Base-by-base conservation (phyloP, 2,888 invertebrate genomes). In the Portevinia maculata region DNA sequence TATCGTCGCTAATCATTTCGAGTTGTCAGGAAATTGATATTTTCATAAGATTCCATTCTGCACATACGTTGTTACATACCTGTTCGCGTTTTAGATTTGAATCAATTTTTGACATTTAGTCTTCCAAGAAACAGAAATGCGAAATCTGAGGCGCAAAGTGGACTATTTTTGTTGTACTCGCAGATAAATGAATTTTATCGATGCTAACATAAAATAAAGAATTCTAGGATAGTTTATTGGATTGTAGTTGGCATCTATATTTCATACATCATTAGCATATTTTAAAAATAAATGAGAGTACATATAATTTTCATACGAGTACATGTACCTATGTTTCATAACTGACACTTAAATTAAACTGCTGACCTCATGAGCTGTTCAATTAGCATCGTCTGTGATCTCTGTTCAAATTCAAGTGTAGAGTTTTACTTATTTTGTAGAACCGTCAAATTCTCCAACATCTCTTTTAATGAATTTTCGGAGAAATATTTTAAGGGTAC, bases 361-460 rank as follows among this genome's bases (percentile, higher is more conserved):
- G 9, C 57, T 65, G 78, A 78, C 64, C 78, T 30, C 37, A 57
- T 65, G 57, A 65, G 64, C 57, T 71, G 8, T 39, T 39, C 34
- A 37, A 32, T 30, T n/a, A 19, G 19, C 59, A 44, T n/a, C 44
- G 44, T 8, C 59, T 60, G 32, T 13, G 59, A 41, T 57, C 41
- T 55, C 11, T 9, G 19, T 17, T 21, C 21, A 13, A 37, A 24
- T 39, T 37, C 9, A 4, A 39, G 39, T 57, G 39, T 15, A 15
- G 55, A 55, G 15, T 13, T 13, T 39, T 39, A 21, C 28, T 34
- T 19, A 21, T n/a, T 7, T n/a, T 19, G n/a, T 11, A 32, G 53
- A 53, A 24, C 5, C 24, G 24, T 24, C 2, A 53, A 30, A 53
- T 53, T 53, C 13, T 19, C n/a, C n/a, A 53, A 6, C 19, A 19